phyloP scores from a whole-genome alignment of 2,113 vertebrate genomes.

The Oryzias melastigma region DNA sequence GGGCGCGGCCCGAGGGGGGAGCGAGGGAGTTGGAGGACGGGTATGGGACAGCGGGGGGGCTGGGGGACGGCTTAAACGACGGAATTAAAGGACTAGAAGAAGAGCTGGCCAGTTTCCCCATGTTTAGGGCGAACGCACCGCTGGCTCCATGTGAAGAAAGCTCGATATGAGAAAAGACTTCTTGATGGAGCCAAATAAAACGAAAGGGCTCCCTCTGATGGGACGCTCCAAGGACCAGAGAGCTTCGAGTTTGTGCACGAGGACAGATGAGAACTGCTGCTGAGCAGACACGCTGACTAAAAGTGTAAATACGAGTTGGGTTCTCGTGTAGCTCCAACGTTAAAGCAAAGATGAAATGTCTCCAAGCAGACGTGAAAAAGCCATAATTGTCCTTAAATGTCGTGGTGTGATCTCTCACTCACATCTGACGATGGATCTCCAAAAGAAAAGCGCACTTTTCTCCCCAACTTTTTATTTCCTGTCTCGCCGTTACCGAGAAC shows the following conservation, averaged over 20 bases:
- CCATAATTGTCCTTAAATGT: constrained; percentile 53
- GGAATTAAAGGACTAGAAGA: constrained; percentile 62
- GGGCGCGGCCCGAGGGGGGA: constrained; percentile 25
- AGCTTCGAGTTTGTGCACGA: background rate
- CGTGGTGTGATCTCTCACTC: constrained; percentile 25
- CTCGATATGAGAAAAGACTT: constrained; percentile 76
- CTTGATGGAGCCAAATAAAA: constrained; percentile 16
- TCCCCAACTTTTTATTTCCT: constrained; percentile 15
- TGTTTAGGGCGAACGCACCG: constrained; percentile 77
- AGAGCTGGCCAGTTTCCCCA: constrained; percentile 61
- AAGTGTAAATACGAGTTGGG: constrained; percentile 44
- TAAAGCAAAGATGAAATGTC: constrained; percentile 51
- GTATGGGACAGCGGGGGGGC: constrained; percentile 54
- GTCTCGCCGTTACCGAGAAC: constrained; percentile 21
- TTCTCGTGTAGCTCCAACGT: constrained; percentile 21
- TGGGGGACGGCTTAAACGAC: constrained; percentile 49
- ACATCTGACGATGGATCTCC: constrained; percentile 29
- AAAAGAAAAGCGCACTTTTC: constrained; percentile 53
- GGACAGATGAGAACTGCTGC: no score
- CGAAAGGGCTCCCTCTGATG: constrained; percentile 32
- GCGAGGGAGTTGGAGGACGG: constrained; percentile 29
- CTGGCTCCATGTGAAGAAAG: constrained; percentile 85
- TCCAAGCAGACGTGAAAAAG: constrained; percentile 50
- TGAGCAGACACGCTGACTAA: constrained; percentile 26
- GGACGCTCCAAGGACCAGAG: constrained; percentile 14